These are phyloP conservation scores for Heliocidaris tuberculata DNA, from an alignment of 35 echinoderm and acorn worm species.

Conservation along the genomic window DNA sequence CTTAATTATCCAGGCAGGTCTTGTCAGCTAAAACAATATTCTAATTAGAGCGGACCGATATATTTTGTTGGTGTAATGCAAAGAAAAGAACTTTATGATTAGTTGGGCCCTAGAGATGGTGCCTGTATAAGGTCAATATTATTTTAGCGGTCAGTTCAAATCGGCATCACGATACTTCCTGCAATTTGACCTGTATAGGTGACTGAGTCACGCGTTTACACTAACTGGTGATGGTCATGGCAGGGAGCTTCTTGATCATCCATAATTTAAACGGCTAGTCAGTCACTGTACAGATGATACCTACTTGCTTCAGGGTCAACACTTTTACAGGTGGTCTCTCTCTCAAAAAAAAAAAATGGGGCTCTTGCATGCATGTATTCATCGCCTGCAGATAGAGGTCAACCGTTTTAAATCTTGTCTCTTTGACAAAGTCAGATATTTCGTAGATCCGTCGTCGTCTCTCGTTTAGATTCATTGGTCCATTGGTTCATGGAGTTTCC, in stretches of 20 bases:
- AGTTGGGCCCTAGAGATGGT: too few relatives aligned
- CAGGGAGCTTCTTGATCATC: not conserved
- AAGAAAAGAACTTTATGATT: too few relatives aligned
- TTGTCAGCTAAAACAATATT: too few relatives aligned
- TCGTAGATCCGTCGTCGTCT: not conserved
- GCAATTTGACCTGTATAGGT: not conserved
- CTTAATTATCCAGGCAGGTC: too few relatives aligned
- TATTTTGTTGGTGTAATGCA: too few relatives aligned
- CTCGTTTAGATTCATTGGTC: too few relatives aligned
- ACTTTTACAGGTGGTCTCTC: not conserved
- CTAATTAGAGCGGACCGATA: too few relatives aligned
- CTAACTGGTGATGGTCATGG: not conserved
- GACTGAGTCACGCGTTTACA: not conserved
- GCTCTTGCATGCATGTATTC: not conserved
- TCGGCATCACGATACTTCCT: not conserved
- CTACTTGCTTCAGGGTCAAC: not conserved
- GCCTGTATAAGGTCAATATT: too few relatives aligned
- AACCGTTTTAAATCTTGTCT: not conserved
- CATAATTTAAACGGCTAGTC: not conserved
- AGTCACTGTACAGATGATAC: not conserved
- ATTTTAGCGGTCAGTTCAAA: not conserved
- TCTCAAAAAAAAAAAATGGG: too few relatives aligned
- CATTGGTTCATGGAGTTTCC: too few relatives aligned
- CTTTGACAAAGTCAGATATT: not conserved
- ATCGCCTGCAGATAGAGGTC: not conserved